Evolutionary conservation across 2,888 invertebrate species (phyloP).

Genomic region (Zhuqinia jingwanae): DNA sequence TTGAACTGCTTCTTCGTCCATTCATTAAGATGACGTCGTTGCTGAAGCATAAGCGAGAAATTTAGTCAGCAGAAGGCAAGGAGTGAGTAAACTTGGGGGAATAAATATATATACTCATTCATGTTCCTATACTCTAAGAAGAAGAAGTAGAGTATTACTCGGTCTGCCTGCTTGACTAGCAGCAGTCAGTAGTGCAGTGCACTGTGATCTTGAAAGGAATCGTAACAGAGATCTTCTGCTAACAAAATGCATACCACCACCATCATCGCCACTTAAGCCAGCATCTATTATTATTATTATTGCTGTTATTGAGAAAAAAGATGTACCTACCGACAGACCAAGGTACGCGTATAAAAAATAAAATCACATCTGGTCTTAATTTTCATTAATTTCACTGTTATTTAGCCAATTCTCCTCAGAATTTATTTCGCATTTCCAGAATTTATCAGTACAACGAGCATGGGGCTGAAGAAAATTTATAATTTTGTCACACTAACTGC

Average conservation of each 20-base stretch:
- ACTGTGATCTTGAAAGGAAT: constrained; percentile 35
- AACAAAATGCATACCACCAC: background rate
- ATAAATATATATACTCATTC: background rate
- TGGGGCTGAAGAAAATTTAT: constrained; percentile 33
- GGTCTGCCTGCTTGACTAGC: background rate
- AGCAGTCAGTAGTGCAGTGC: background rate
- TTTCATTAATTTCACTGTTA: constrained; percentile 70
- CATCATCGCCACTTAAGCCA: too few relatives aligned
- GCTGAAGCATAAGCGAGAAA: constrained; percentile 2
- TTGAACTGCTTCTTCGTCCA: constrained; percentile 2
- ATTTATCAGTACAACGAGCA: background rate
- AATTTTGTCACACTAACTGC: constrained; percentile 61
- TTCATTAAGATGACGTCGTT: constrained; percentile 66
- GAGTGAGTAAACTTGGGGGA: constrained; percentile 46
- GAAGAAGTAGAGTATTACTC: background rate
- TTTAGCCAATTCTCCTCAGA: constrained; percentile 19
- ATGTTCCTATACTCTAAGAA: background rate
- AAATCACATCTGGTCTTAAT: constrained; percentile 78
- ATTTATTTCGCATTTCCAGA: constrained; percentile 53
- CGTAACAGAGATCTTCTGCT: constrained; percentile 30
- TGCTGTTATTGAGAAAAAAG: constrained; percentile 42
- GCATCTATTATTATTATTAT: constrained; percentile 39
- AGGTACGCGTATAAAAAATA: constrained; percentile 45
- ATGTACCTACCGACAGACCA: constrained; percentile 46
- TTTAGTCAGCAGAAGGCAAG: constrained; percentile 26